Base-by-base conservation (phyloP, 2,113 vertebrate genomes). In the Ailurus styani region DNA sequence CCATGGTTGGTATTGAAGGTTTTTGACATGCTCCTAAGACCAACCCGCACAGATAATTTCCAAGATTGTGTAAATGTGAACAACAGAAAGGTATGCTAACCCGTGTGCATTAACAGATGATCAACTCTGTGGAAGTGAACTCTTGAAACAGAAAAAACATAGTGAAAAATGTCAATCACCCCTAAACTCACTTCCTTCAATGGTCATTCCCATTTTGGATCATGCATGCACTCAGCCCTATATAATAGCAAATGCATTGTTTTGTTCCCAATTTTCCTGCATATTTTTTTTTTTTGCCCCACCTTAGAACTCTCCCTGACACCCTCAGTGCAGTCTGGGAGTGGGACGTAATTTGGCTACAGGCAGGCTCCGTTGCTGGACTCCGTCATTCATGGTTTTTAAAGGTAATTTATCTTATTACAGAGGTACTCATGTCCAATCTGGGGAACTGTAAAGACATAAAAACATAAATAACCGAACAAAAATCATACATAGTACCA, bases 81-180 rank as follows among this genome's bases (percentile, higher is more conserved):
- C 45, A 37, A 9, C 2, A 3, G 21, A 27, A 64, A 31, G 84
- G 7, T 20, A 29, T 15, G 3, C 64, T 4, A 31, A 12, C 4
- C 1, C 1, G 0, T 6, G 21, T 14, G 4, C 1, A 5, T 4
- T 4, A 20, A n/a, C 4, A 47, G 1, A 9, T 40, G 23, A 12
- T 55, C 14, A 29, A 15, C n/a, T 25, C 25, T 45, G 0, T 31
- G 18, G 29, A 57, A 37, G 1, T 1, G 27, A 81, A 55, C n/a
- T 70, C 5, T 45, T 37, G 31, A 50, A 5, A 17, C 29, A 60
- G 27, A 13, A 83, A 66, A 73, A 17, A 27, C 21, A 25, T 12
- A 12, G 10, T 45, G 3, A 21, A 82, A 72, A 57, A 18, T 17
- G 13, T 11, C 2, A 15, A 0, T 31, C 14, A 10, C 34, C 21